phyloP scores from a whole-genome alignment of 2,888 invertebrate genomes.

The Brachylomia viminalis region DNA sequence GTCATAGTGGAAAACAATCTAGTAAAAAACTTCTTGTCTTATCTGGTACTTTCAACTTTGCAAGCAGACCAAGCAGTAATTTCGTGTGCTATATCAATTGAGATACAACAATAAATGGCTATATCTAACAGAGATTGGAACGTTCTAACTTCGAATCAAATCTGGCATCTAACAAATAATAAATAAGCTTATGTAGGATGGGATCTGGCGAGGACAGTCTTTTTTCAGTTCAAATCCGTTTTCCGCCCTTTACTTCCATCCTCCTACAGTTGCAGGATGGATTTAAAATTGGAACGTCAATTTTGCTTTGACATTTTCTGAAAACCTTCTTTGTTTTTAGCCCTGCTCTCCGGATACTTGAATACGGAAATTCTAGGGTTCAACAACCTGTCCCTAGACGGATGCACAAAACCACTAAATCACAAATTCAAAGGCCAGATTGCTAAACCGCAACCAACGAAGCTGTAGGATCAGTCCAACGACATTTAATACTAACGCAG shows the following conservation, averaged over 20 bases:
- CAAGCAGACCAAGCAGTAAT: not conserved
- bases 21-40: constrained; percentile 29
- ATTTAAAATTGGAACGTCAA: constrained; percentile 30
- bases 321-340: not conserved
- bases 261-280: not conserved
- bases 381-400: not conserved
- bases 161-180: constrained; percentile 16
- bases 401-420: constrained; percentile 24
- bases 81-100: not conserved
- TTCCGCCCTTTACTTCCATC: not conserved
- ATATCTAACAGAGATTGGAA: constrained; percentile 1
- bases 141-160: constrained; percentile 1
- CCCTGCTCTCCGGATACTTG: not conserved
- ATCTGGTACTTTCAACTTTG: not conserved
- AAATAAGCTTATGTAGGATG: constrained; percentile 15
- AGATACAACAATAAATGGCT: not conserved
- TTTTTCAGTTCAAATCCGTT: constrained; percentile 8
- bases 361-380: constrained; percentile 6
- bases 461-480: constrained; percentile 31
- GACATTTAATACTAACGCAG: constrained; percentile 58
- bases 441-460: constrained; percentile 46
- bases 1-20: not conserved
- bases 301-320: constrained; percentile 2
- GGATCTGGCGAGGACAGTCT: not conserved
- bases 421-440: constrained; percentile 37